Evolutionary conservation across 2,797 vertebrate genomes (phyloP), one percentile per base, ranked within the genome.

Genomic region (Rhinatrema bivittatum): DNA sequence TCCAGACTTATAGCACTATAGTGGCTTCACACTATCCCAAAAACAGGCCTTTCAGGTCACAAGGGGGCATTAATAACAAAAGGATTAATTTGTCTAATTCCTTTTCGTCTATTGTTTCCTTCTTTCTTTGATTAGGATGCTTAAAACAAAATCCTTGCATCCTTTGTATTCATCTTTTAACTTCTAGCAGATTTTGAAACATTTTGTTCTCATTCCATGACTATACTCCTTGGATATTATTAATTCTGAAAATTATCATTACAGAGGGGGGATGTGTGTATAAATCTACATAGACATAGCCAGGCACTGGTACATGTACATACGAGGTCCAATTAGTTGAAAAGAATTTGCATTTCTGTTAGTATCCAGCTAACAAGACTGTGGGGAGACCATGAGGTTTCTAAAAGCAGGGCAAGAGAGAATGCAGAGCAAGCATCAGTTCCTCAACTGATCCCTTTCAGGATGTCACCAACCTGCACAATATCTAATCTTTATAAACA

Each of bases 331-430:
- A 83, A 85, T 84, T 80, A 83, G 74, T 60, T 75, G 61, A 52
- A 64, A 68, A 60, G 56, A 75, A 79, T 84, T 76, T 79, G 72
- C 73, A 85, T 80, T 76, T 82, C 68, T 76, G 77, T 82, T 79
- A 74, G 72, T 64, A 50, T 74, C n/a, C 57, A 74, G 61, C 70
- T 80, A 82, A 80, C 76, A 80, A 77, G 79, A 74, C 74, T 78
- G 57, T 29, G 62, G 77, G 74, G 78, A 81, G 71, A 71, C 60
- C 70, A 61, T 32, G 55, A 64, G n/a, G n/a, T n/a, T 72, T 70
- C 66, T 65, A 75, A 60, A 56, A 66, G 48, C 64, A 74, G 48
- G 55, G 59, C 42, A 68, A 71, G 56, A 62, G 67, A 68, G 53
- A 42, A 49, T 54, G 37, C 45, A 69, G 62, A 72, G 46, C 56